Percentiles rank a stretch among this genome's conserved stretches.
These are phyloP conservation scores for Sorex maritimensis DNA, from an alignment of 2,797 vertebrate species.

Conservation along the genomic window DNA sequence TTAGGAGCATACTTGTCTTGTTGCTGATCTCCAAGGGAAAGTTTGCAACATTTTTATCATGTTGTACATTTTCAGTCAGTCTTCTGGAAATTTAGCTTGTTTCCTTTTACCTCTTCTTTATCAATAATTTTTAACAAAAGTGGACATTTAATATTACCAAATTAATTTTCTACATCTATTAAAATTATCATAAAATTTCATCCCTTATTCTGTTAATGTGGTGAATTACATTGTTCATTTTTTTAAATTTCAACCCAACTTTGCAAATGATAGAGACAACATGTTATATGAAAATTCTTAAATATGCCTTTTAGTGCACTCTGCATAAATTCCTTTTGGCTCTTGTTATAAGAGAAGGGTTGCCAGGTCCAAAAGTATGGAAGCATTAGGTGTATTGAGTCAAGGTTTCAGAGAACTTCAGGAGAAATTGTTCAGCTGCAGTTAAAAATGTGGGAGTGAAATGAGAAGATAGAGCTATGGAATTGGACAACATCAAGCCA, in stretches of 20 bases:
- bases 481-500: not conserved
- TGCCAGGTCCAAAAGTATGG: not conserved
- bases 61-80: not conserved
- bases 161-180: conserved; percentile 26
- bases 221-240: conserved; percentile 1
- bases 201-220: not conserved
- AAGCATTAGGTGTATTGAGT: conserved; percentile 17
- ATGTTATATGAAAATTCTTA: conserved; percentile 22
- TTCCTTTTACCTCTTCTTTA: conserved; percentile 32
- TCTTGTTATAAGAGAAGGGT: not conserved
- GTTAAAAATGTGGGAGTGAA: conserved; percentile 50
- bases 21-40: conserved; percentile 45
- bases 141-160: conserved; percentile 26
- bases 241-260: conserved; percentile 48
- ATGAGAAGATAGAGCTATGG: not conserved
- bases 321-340: conserved; percentile 14
- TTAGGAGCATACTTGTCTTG: conserved; percentile 7
- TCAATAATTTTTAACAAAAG: conserved; percentile 44
- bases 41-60: conserved; percentile 59
- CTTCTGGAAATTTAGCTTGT: conserved; percentile 47
- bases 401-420: conserved; percentile 2
- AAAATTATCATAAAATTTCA: not conserved
- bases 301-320: not conserved
- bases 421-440: not conserved
- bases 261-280: not conserved